phyloP scores from a whole-genome alignment of 2,113 vertebrate species.

The Meles meles region DNA sequence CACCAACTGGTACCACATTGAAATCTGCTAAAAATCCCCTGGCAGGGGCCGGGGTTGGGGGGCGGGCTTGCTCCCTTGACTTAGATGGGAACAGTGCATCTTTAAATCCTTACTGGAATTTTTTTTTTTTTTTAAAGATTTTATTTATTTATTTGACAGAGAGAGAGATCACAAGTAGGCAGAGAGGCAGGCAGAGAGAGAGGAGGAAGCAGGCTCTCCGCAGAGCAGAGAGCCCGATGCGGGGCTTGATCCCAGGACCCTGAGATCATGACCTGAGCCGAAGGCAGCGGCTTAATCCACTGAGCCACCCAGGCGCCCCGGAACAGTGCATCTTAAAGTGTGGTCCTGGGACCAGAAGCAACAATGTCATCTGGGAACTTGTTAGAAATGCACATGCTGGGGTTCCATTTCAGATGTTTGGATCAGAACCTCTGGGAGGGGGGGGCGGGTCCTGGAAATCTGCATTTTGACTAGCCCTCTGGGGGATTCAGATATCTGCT shows the following conservation, averaged over 20 bases:
- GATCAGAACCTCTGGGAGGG: background rate
- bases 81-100: background rate
- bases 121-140: too few relatives aligned
- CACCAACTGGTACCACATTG: background rate
- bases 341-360: background rate
- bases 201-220: too few relatives aligned
- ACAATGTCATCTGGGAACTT: background rate
- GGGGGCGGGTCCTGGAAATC: background rate
- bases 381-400: background rate
- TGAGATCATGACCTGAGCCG: too few relatives aligned
- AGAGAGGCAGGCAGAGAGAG: too few relatives aligned
- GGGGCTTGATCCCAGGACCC: too few relatives aligned
- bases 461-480: background rate
- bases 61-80: background rate
- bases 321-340: background rate
- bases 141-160: too few relatives aligned
- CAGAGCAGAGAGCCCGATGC: too few relatives aligned
- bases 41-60: fast-evolving
- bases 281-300: too few relatives aligned
- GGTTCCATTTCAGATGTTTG: background rate
- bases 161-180: too few relatives aligned
- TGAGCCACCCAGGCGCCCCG: too few relatives aligned
- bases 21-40: background rate
- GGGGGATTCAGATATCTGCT: background rate
- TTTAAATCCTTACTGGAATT: too few relatives aligned